Evolutionary conservation across 1,140 invertebrate genomes (phyloP).

Genomic region (Drosophila melanogaster): Release_6_plus_ISO1_MT NT_037436.4:7841001-7841500

Average conservation of each 20-base stretch:
- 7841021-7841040: slow-evolving; percentile 31
- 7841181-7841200: not conserved
- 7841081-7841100: slow-evolving; percentile 45
- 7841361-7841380: slow-evolving; percentile 7
- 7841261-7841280: slow-evolving; percentile 70
- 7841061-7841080: slow-evolving; percentile 56
- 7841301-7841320: slow-evolving; percentile 34
- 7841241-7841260: slow-evolving; percentile 39
- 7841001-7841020: too few relatives aligned
- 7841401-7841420: too few relatives aligned
- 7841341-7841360: slow-evolving; percentile 12
- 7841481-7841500: not conserved
- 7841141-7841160: slow-evolving; percentile 75
- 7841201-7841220: not conserved
- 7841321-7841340: slow-evolving; percentile 46
- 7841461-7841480: too few relatives aligned
- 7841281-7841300: slow-evolving; percentile 52
- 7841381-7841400: not conserved
- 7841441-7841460: too few relatives aligned
- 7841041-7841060: slow-evolving; percentile 70
- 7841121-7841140: slow-evolving; percentile 35
- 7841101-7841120: slow-evolving; percentile 63
- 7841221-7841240: not conserved
- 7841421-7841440: too few relatives aligned
- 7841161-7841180: slow-evolving; percentile 36